A percentile compares a stretch with the other conserved stretches of the same genome.
Conservation (phyloP, 2,797 vertebrate genomes). For the Malacoraja senta region DNA sequence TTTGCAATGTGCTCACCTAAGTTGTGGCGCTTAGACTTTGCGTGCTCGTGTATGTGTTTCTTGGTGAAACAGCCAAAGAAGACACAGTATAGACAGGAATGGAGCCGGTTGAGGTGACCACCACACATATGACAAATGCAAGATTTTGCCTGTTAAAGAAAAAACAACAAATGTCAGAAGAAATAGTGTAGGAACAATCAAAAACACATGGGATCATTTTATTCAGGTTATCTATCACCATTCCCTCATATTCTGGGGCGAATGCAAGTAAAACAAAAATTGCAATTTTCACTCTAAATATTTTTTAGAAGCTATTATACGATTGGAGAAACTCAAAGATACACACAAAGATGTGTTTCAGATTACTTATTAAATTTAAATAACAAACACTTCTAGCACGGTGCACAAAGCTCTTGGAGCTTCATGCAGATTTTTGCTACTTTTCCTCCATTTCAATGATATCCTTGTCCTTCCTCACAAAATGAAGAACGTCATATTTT, state of each 20-base stretch:
- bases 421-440: too few relatives aligned
- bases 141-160: constrained; percentile 76
- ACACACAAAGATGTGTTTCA: not conserved
- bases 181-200: not conserved
- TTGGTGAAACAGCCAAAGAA: constrained; percentile 97
- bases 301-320: not conserved
- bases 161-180: constrained; percentile 41
- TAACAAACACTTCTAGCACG: too few relatives aligned
- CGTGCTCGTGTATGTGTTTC: constrained; percentile 97
- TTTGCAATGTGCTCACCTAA: constrained; percentile 66
- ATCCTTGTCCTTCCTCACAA: too few relatives aligned
- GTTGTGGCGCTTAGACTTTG: constrained; percentile 93
- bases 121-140: constrained; percentile 97
- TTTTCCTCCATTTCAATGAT: too few relatives aligned
- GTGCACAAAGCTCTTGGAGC: too few relatives aligned
- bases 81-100: constrained; percentile 96
- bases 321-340: not conserved
- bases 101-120: constrained; percentile 89
- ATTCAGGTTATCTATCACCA: too few relatives aligned
- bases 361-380: too few relatives aligned
- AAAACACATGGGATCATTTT: not conserved
- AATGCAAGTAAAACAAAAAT: not conserved
- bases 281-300: not conserved
- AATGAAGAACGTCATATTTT: too few relatives aligned
- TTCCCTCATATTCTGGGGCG: not conserved